Evolutionary conservation across 2,797 vertebrate species (phyloP).

Genomic region (Coregonus ussuriensis): DNA sequence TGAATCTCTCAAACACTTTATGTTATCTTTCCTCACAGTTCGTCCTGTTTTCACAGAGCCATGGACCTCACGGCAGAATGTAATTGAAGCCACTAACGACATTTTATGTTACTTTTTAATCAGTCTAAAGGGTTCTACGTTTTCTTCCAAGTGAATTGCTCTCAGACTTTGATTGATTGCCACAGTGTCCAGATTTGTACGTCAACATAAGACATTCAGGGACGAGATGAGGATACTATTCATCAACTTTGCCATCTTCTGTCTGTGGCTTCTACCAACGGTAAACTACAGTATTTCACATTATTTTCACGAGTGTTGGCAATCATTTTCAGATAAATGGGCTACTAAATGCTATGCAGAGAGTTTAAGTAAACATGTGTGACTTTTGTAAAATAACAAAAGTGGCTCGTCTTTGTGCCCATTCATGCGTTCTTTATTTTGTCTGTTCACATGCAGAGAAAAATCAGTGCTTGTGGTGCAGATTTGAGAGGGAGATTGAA

Average conservation of each 20-base stretch:
- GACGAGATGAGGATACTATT: conserved; percentile 60
- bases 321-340: neutral
- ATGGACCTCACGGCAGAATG: neutral
- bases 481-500: neutral
- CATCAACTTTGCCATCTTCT: conserved; percentile 69
- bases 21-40: neutral
- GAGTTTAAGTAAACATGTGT: neutral
- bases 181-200: neutral
- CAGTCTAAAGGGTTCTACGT: neutral
- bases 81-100: neutral
- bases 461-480: neutral
- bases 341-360: neutral
- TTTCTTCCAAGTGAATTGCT: neutral
- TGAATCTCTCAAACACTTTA: neutral
- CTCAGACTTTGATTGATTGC: neutral
- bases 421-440: no score
- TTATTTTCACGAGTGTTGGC: neutral
- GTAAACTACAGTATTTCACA: conserved; percentile 49
- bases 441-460: no score
- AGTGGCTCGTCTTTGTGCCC: no score
- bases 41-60: neutral
- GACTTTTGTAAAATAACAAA: neutral
- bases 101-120: neutral
- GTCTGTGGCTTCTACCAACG: conserved; percentile 66
- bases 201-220: conserved; percentile 10